Conservation (phyloP, 1,140 invertebrate genomes). For the Dermatophagoides farinae region DNA sequence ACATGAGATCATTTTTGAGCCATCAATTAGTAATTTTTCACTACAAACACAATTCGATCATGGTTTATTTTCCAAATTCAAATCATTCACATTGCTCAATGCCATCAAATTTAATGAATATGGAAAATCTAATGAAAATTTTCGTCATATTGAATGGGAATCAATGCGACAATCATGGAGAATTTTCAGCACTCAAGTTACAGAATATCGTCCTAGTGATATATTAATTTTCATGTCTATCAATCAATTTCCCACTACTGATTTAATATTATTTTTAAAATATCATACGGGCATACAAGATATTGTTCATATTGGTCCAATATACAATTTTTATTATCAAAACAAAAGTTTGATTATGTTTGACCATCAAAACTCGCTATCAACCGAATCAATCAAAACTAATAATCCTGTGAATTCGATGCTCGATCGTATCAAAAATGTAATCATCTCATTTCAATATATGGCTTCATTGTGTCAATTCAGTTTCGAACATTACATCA, state of each 20-base stretch:
- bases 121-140: background rate
- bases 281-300: background rate
- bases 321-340: background rate
- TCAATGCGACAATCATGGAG: background rate
- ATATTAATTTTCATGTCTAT: background rate
- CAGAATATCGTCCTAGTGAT: conserved; percentile 1
- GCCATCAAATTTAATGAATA: background rate
- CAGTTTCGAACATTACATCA: background rate
- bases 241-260: background rate
- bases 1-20: background rate
- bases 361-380: background rate
- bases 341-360: background rate
- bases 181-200: background rate
- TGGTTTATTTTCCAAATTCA: background rate
- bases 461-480: background rate
- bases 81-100: background rate
- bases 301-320: background rate
- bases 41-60: background rate
- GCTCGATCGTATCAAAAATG: background rate
- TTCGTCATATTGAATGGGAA: background rate
- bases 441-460: background rate
- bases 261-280: background rate
- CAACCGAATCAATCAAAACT: background rate
- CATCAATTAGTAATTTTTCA: background rate
- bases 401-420: background rate